Evolutionary conservation across 2,888 invertebrate species (phyloP).

Genomic region (Ligdia adustata): DNA sequence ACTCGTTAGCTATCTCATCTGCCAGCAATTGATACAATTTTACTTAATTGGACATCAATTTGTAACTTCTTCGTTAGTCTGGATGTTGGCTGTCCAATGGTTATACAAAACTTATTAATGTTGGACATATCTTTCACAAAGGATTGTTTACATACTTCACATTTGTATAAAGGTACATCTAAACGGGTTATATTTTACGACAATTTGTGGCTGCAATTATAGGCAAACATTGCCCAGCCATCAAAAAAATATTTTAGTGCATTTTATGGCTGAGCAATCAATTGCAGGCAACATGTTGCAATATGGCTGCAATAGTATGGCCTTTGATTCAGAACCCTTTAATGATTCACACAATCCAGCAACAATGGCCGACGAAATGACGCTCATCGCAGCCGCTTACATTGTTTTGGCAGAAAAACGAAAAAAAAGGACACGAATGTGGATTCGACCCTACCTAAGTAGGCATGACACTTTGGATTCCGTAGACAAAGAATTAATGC

Average conservation of each 20-base stretch:
- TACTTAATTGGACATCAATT: no score
- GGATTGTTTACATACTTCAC: no score
- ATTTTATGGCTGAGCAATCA: slow-evolving; percentile 6
- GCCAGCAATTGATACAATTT: slow-evolving; percentile 21
- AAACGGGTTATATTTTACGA: not conserved
- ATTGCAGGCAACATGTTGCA: not conserved
- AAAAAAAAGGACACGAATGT: slow-evolving; percentile 6
- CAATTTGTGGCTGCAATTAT: not conserved
- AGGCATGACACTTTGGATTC: no score
- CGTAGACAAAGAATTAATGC: slow-evolving; percentile 5
- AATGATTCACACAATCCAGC: not conserved
- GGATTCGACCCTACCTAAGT: not conserved
- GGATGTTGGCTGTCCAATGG: no score
- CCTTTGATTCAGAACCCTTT: not conserved
- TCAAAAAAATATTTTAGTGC: not conserved
- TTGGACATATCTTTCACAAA: no score
- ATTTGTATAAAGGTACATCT: no score
- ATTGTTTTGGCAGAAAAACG: slow-evolving; percentile 1
- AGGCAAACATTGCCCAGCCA: not conserved
- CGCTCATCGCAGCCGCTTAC: not conserved
- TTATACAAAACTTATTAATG: no score
- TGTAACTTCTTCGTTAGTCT: no score
- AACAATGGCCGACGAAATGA: not conserved
- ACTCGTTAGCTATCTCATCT: slow-evolving; percentile 29
- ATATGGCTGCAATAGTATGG: not conserved